Evolutionary conservation across 2,113 vertebrate genomes (phyloP).

Genomic region (Neolamprologus devosi): DNA sequence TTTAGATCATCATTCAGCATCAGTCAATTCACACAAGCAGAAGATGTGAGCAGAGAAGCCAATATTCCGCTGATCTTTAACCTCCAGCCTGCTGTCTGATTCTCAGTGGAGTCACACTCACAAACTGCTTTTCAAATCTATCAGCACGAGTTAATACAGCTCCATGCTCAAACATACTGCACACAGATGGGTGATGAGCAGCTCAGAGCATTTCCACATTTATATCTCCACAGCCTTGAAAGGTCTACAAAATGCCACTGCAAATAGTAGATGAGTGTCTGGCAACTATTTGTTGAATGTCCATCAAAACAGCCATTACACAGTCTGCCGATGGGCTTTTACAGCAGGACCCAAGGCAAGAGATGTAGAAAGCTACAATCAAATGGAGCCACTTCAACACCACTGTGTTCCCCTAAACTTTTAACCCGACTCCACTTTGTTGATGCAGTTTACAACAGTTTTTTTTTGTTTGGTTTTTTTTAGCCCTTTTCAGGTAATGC

Average conservation of each 20-base stretch:
- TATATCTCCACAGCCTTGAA: background rate
- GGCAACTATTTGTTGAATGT: conserved; percentile 17
- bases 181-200: conserved; percentile 1
- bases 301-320: conserved; percentile 2
- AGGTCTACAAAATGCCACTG: conserved; percentile 10
- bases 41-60: background rate
- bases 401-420: background rate
- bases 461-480: background rate
- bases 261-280: background rate
- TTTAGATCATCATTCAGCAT: conserved; percentile 23
- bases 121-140: conserved; percentile 28
- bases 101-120: conserved; percentile 15
- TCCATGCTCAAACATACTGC: conserved; percentile 19
- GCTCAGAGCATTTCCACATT: background rate
- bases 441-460: background rate
- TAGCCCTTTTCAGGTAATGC: background rate
- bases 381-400: background rate
- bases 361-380: background rate
- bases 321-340: background rate
- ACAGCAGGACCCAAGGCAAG: background rate
- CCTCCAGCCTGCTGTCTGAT: conserved; percentile 16
- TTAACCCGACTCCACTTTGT: background rate
- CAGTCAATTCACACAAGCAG: background rate
- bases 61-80: conserved; percentile 22
- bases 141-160: conserved; percentile 28